A percentile compares a stretch with the other conserved stretches of the same genome.
Evolutionary conservation across 2,113 vertebrate species (phyloP).

Genomic region (Marmota monax): DNA sequence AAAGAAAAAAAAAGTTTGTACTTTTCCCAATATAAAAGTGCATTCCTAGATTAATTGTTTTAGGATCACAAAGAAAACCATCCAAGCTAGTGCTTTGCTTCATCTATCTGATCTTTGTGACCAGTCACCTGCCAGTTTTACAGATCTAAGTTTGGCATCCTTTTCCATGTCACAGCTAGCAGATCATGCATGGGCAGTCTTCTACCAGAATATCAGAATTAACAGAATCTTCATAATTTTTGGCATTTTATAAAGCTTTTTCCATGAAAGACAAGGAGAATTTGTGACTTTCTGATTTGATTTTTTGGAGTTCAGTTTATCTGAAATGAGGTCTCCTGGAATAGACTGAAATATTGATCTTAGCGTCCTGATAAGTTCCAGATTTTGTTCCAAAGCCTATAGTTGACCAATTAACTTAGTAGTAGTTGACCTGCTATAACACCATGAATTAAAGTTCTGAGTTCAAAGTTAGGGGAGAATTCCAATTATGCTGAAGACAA

Average conservation of each 20-base stretch:
- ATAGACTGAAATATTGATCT: constrained; percentile 89
- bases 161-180: constrained; percentile 85
- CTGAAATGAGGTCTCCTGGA: constrained; percentile 83
- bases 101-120: constrained; percentile 82
- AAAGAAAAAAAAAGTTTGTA: constrained; percentile 71
- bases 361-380: constrained; percentile 89
- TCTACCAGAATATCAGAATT: constrained; percentile 84
- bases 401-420: constrained; percentile 63
- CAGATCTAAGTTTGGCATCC: constrained; percentile 76
- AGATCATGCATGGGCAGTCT: constrained; percentile 75
- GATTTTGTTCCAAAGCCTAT: constrained; percentile 66
- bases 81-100: constrained; percentile 79
- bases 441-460: constrained; percentile 78
- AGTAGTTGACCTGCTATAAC: not conserved
- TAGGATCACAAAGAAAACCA: constrained; percentile 90
- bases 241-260: constrained; percentile 84
- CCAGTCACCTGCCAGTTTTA: constrained; percentile 73
- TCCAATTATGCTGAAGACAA: constrained; percentile 73
- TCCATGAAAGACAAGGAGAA: constrained; percentile 84
- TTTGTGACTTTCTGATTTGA: constrained; percentile 89
- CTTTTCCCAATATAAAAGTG: constrained; percentile 84
- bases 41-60: constrained; percentile 93
- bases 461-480: constrained; percentile 79
- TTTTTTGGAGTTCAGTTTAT: constrained; percentile 56
- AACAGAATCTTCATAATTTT: constrained; percentile 89